Percentiles rank a stretch among this genome's conserved stretches.
Conservation (phyloP, 2,797 vertebrate species). For the Clamator glandarius region DNA sequence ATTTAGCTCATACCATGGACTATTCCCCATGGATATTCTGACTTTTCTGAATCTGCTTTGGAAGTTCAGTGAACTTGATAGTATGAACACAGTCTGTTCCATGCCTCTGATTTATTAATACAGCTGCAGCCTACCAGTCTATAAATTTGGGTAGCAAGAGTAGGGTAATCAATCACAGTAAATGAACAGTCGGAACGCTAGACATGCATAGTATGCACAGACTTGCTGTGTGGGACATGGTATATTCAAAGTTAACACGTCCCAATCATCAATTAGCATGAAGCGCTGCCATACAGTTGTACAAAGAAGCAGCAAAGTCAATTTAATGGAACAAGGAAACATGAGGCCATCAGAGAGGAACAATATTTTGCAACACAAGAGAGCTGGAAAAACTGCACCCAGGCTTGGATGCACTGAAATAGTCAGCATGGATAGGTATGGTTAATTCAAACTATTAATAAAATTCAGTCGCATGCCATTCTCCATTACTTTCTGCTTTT, state of each 20-base stretch:
- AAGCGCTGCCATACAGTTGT: background rate
- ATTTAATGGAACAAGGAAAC: background rate
- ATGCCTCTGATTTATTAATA: background rate
- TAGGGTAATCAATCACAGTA: background rate
- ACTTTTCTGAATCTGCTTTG: background rate
- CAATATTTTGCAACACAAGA: background rate
- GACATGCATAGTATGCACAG: background rate
- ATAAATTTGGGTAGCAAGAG: background rate
- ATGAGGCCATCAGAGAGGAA: background rate
- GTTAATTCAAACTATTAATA: background rate
- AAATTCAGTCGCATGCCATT: background rate
- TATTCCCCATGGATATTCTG: background rate
- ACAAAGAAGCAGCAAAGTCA: background rate
- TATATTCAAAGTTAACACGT: rapidly evolving
- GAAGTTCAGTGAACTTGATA: background rate
- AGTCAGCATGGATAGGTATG: background rate
- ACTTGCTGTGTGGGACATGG: rapidly evolving
- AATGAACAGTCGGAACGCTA: background rate
- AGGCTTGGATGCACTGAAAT: background rate
- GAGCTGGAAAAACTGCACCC: background rate
- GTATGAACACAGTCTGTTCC: background rate
- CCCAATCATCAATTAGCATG: rapidly evolving
- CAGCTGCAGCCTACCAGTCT: background rate
- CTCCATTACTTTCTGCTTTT: background rate
- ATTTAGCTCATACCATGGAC: background rate